phyloP scores from a whole-genome alignment of 2,888 invertebrate species.

The Dasysyrphus tricinctus region DNA sequence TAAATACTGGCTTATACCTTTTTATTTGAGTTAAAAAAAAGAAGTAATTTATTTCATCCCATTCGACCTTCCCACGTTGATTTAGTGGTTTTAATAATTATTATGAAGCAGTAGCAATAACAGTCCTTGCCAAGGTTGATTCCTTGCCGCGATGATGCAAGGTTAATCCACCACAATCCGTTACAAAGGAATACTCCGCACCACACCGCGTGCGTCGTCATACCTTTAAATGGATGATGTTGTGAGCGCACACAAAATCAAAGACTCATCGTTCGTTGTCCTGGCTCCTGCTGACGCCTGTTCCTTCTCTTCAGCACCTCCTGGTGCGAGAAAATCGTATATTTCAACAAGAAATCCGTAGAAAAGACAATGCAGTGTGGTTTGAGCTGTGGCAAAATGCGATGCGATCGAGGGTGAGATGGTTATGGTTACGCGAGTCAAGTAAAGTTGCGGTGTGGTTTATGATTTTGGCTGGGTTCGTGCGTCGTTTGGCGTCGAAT shows the following conservation, averaged over 20 bases:
- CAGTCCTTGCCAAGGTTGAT: constrained; percentile 36
- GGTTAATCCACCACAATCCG: constrained; percentile 65
- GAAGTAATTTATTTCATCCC: constrained; percentile 53
- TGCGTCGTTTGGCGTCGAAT: not conserved
- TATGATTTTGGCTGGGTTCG: constrained; percentile 26
- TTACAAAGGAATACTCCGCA: constrained; percentile 17
- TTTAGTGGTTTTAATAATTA: constrained; percentile 72
- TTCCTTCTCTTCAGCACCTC: not conserved
- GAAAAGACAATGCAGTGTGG: constrained; percentile 19
- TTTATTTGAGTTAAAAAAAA: constrained; percentile 31
- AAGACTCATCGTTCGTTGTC: constrained; percentile 19
- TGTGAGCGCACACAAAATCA: constrained; percentile 15
- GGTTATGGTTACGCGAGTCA: constrained; percentile 3
- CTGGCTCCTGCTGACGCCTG: not conserved
- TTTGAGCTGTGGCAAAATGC: constrained; percentile 4
- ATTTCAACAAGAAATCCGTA: constrained; percentile 6
- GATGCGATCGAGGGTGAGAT: constrained; percentile 1
- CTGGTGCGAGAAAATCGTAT: not conserved
- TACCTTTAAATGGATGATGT: not conserved
- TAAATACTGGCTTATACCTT: constrained; percentile 3
- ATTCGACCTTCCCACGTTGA: constrained; percentile 67
- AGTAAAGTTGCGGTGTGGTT: constrained; percentile 28
- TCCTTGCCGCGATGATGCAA: constrained; percentile 28
- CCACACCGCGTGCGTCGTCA: too few relatives aligned
- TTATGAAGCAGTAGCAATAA: constrained; percentile 49